These are phyloP conservation scores for Trachythela sp. DNA, from an alignment of 64 coral and sea anemone species.

Conservation along the genomic window DNA sequence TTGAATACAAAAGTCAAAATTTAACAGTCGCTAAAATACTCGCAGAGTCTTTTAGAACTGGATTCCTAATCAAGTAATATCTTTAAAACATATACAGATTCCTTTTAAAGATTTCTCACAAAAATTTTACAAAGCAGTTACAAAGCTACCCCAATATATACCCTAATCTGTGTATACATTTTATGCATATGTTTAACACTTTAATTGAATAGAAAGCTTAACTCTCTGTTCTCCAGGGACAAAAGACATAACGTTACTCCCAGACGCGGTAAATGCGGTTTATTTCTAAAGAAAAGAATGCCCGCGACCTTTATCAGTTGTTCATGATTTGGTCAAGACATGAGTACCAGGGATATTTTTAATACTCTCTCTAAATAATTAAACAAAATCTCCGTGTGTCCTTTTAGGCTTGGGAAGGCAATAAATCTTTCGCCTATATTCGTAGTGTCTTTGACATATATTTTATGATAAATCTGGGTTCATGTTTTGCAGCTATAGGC, in stretches of 20 bases:
- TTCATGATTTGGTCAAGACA: background rate
- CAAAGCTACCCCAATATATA: background rate
- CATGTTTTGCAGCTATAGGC: too few species aligned
- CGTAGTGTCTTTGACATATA: too few species aligned
- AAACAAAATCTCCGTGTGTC: background rate
- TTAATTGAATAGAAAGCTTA: background rate
- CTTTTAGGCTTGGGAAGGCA: too few species aligned
- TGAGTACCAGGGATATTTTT: background rate
- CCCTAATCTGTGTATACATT: conserved; percentile 1
- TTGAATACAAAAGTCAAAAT: background rate
- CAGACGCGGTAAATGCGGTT: background rate
- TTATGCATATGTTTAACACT: conserved; percentile 9
- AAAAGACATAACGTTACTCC: background rate
- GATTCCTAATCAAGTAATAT: background rate
- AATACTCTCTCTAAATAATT: background rate
- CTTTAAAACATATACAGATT: background rate
- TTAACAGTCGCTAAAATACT: background rate
- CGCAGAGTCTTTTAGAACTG: background rate
- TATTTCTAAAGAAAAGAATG: background rate
- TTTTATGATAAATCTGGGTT: too few species aligned
- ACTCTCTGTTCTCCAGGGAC: background rate
- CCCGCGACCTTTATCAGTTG: background rate
- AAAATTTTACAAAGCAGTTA: background rate
- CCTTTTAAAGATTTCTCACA: background rate
- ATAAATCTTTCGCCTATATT: too few species aligned